phyloP scores from a whole-genome alignment of 1,140 invertebrate genomes.

The Aphidius ervi region DNA sequence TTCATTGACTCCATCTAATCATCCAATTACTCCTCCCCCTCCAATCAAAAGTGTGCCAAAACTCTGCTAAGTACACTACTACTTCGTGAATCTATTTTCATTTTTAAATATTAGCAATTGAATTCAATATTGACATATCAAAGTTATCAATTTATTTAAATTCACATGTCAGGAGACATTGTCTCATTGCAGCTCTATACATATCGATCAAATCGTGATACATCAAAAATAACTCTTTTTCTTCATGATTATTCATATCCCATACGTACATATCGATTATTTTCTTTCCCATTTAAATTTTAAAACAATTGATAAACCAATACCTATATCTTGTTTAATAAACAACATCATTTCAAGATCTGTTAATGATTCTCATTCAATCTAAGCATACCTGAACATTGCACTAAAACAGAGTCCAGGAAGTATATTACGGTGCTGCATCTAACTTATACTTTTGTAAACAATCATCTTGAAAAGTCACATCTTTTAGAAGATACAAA shows the following conservation, averaged over 20 bases:
- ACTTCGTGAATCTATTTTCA: too few relatives aligned
- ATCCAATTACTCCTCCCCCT: too few relatives aligned
- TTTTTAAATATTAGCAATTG: too few relatives aligned
- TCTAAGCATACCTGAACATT: not conserved
- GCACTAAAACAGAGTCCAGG: not conserved
- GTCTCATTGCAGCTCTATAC: conserved; percentile 5
- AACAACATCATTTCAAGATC: conserved; percentile 2
- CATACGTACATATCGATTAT: conserved; percentile 15
- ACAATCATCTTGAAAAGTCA: not conserved
- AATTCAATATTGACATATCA: too few relatives aligned
- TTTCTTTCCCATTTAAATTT: conserved; percentile 18
- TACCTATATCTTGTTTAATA: not conserved
- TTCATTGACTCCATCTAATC: too few relatives aligned
- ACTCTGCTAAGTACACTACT: too few relatives aligned
- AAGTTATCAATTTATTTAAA: conserved; percentile 1
- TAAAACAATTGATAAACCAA: not conserved
- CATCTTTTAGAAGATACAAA: not conserved
- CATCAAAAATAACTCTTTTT: not conserved
- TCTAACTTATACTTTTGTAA: conserved; percentile 8
- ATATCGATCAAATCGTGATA: conserved; percentile 1
- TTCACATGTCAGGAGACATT: not conserved
- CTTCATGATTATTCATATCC: not conserved
- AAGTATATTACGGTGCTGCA: not conserved
- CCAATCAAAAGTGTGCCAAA: too few relatives aligned
- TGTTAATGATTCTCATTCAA: not conserved